These are phyloP conservation scores for Punctoribates punctum DNA, from an alignment of 2,888 invertebrate species.

Conservation along the genomic window DNA sequence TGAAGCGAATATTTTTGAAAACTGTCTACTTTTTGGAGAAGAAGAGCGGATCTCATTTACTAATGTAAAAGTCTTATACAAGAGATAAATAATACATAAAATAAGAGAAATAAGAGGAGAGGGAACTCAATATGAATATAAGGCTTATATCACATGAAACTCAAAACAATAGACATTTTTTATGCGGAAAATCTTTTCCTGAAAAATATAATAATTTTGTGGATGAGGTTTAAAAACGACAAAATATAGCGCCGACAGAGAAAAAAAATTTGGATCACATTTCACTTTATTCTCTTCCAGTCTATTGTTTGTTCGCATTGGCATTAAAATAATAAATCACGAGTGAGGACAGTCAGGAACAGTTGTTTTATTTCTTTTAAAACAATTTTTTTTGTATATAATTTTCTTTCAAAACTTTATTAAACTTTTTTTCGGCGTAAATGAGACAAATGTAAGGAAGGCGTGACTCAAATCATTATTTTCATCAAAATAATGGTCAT, in stretches of 20 bases:
- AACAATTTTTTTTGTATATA: not conserved
- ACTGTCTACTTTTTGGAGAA: not conserved
- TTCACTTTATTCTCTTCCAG: not conserved
- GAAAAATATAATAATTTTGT: not conserved
- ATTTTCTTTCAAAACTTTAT: not conserved
- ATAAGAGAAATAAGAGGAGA: not conserved
- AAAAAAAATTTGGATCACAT: not conserved
- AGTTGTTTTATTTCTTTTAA: constrained; percentile 11
- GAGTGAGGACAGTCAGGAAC: not conserved
- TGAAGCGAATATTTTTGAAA: not conserved
- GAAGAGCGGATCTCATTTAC: constrained; percentile 19
- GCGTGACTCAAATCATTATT: constrained; percentile 13
- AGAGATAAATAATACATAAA: constrained; percentile 17
- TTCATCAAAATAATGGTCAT: not conserved
- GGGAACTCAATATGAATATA: constrained; percentile 9
- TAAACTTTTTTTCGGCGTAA: no score
- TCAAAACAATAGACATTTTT: not conserved
- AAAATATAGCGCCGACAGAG: not conserved
- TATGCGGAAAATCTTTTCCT: not conserved
- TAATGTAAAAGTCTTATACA: not conserved
- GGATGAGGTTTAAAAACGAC: not conserved
- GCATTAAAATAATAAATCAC: constrained; percentile 25
- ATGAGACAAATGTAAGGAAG: not conserved
- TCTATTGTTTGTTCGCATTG: not conserved
- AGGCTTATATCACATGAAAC: not conserved